Conservation (phyloP, 1,140 invertebrate genomes). For the Anastrepha ludens region DNA sequence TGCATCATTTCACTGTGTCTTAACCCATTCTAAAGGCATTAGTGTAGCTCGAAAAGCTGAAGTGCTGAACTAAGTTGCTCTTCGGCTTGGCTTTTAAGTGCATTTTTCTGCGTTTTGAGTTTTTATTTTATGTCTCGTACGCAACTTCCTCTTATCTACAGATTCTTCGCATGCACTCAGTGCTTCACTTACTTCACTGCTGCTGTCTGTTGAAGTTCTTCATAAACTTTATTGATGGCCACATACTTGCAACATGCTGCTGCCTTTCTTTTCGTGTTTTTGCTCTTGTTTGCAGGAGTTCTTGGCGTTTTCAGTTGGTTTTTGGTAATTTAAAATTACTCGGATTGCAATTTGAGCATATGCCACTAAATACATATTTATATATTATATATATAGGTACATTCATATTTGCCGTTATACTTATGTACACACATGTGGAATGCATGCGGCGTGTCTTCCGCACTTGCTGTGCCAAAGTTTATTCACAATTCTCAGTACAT, state of each 20-base stretch:
- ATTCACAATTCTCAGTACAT: no score
- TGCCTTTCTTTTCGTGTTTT: neutral
- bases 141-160: neutral
- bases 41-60: neutral
- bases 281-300: neutral
- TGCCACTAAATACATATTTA: no score
- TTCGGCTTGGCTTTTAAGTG: no score
- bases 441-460: no score
- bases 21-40: neutral
- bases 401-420: no score
- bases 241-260: constrained; percentile 7
- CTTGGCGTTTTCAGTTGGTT: neutral
- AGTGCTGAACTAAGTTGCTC: no score
- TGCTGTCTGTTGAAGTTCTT: neutral
- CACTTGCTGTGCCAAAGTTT: no score
- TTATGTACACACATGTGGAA: no score
- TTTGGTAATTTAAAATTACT: constrained; percentile 20
- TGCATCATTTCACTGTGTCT: neutral
- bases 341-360: neutral
- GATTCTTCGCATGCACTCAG: no score
- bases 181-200: neutral
- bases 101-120: neutral
- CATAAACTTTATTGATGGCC: neutral
- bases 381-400: no score
- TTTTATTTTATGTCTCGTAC: neutral